Percentiles rank a stretch among this genome's conserved stretches.
Conservation (phyloP, 2,797 vertebrate species). For the Mionectes olivaceus region DNA sequence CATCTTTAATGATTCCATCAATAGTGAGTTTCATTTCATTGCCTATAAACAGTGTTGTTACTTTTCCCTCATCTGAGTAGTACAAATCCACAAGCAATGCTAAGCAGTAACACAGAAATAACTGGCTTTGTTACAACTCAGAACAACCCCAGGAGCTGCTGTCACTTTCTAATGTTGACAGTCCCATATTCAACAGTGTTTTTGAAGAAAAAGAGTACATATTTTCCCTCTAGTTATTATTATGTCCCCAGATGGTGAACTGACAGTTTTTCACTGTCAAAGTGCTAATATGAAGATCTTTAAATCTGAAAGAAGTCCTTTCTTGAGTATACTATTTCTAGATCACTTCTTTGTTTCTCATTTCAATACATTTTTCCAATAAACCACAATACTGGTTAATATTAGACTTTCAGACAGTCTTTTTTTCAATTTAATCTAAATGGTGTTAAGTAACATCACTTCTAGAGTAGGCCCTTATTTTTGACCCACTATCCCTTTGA, state of each 20-base stretch:
- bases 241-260: constrained; percentile 8
- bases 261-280: constrained; percentile 65
- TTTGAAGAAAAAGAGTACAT: constrained; percentile 12
- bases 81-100: background rate
- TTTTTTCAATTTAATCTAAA: background rate
- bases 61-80: background rate
- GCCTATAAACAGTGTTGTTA: background rate
- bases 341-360: background rate
- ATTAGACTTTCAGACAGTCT: background rate
- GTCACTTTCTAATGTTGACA: constrained; percentile 1
- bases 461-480: background rate
- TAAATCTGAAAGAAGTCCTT: background rate
- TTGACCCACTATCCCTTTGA: background rate
- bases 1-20: background rate
- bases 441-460: background rate
- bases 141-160: constrained; percentile 28
- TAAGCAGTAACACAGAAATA: background rate
- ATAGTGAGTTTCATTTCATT: background rate
- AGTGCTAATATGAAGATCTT: constrained; percentile 47
- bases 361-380: background rate
- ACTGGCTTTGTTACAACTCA: background rate
- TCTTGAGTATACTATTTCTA: background rate
- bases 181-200: constrained; percentile 55
- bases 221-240: constrained; percentile 26
- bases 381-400: background rate